phyloP scores from a whole-genome alignment of 1,140 invertebrate genomes.

The Zaprionus camerounensis region DNA sequence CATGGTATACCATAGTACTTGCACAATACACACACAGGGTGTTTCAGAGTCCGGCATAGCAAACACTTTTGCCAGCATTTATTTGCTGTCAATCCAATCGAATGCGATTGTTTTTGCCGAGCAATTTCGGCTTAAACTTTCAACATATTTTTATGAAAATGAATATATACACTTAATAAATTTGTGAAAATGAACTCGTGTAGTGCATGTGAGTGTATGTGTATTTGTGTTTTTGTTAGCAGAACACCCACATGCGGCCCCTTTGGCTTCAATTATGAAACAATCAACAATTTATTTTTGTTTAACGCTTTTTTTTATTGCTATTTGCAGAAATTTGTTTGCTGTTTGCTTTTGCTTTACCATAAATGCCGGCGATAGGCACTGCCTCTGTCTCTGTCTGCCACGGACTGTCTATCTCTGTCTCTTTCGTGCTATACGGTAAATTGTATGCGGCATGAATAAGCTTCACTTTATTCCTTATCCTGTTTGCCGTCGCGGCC shows the following conservation, averaged over 20 bases:
- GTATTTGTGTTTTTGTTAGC: background rate
- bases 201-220: background rate
- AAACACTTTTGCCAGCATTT: background rate
- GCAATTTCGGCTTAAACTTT: background rate
- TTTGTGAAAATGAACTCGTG: background rate
- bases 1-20: no score
- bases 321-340: background rate
- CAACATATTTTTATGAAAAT: conserved; percentile 1
- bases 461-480: conserved; percentile 31
- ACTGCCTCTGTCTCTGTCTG: background rate
- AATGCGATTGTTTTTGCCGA: background rate
- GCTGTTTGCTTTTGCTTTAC: background rate
- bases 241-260: conserved; percentile 8
- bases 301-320: conserved; percentile 10
- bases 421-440: conserved; percentile 22
- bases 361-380: background rate
- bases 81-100: background rate
- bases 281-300: conserved; percentile 67
- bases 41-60: background rate
- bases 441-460: conserved; percentile 54
- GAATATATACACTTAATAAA: background rate
- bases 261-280: conserved; percentile 63
- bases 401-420: background rate
- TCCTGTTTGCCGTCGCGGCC: conserved; percentile 19
- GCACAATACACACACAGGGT: background rate